phyloP scores from a whole-genome alignment of 2,797 vertebrate species.

The Cyprinella venusta region DNA sequence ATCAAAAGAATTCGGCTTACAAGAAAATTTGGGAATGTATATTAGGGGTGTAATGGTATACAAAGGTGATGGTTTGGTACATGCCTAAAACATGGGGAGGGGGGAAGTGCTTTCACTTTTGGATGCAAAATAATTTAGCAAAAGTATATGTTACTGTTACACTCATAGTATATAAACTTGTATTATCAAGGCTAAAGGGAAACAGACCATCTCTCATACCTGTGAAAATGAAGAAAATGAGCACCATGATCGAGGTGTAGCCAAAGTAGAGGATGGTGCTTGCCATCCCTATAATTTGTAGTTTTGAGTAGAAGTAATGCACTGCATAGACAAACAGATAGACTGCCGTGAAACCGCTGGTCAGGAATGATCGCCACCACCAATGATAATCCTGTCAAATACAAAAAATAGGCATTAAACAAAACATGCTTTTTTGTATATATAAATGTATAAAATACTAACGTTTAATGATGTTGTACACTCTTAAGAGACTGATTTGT shows the following conservation, averaged over 20 bases:
- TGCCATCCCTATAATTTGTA: slow-evolving; percentile 86
- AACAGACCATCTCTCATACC: slow-evolving; percentile 69
- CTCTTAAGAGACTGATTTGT: background rate
- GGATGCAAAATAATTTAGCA: no score
- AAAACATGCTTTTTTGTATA: background rate
- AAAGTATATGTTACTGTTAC: background rate
- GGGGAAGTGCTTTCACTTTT: no score
- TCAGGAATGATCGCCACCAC: slow-evolving; percentile 92
- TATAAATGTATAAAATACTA: background rate
- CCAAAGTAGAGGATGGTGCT: slow-evolving; percentile 94
- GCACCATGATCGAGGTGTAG: slow-evolving; percentile 90
- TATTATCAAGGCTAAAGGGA: background rate
- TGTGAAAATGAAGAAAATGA: slow-evolving; percentile 96
- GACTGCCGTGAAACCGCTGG: slow-evolving; percentile 89
- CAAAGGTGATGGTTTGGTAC: background rate
- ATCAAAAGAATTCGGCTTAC: no score
- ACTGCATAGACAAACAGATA: slow-evolving; percentile 89
- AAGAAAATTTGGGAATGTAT: background rate
- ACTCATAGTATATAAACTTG: background rate
- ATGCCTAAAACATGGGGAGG: no score
- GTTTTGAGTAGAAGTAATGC: slow-evolving; percentile 93
- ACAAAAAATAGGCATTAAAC: slow-evolving; percentile 23
- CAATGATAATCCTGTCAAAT: slow-evolving; percentile 87
- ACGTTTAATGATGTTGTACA: background rate
- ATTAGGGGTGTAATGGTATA: background rate